These are phyloP conservation scores for Hystrix brachyura DNA, from an alignment of 2,113 vertebrate species.

Conservation along the genomic window DNA sequence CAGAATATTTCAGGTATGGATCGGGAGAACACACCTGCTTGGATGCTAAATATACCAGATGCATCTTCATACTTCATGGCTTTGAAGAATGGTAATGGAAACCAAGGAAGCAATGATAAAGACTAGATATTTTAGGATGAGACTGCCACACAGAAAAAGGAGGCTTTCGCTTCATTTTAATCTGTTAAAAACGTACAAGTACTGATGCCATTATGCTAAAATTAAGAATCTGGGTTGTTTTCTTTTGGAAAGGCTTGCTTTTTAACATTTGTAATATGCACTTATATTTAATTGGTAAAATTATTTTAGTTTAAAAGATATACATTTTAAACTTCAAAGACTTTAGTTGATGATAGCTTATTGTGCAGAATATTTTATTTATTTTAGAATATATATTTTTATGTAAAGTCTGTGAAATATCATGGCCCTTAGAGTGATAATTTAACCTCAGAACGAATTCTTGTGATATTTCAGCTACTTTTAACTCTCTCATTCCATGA, in stretches of 20 bases:
- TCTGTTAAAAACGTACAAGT: slow-evolving; percentile 9
- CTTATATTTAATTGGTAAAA: background rate
- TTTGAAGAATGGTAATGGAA: slow-evolving; percentile 43
- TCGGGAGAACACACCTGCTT: slow-evolving; percentile 67
- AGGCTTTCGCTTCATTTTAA: background rate
- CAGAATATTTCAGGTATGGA: slow-evolving; percentile 69
- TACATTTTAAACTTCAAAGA: background rate
- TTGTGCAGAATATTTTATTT: background rate
- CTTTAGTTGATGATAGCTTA: background rate
- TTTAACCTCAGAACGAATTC: background rate
- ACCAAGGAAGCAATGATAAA: slow-evolving; percentile 45
- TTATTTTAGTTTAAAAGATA: slow-evolving; percentile 24
- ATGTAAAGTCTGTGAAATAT: background rate
- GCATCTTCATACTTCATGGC: slow-evolving; percentile 27
- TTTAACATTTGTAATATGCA: background rate
- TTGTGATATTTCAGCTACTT: slow-evolving; percentile 31
- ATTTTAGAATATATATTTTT: background rate
- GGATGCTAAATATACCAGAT: slow-evolving; percentile 71
- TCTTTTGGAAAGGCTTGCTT: background rate
- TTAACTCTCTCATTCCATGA: background rate
- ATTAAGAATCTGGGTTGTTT: background rate
- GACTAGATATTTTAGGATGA: slow-evolving; percentile 51
- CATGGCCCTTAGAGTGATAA: background rate
- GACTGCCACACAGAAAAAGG: background rate
- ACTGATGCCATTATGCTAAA: background rate